phyloP scores from a whole-genome alignment of 2,113 vertebrate species.

The Barbus barbus region DNA sequence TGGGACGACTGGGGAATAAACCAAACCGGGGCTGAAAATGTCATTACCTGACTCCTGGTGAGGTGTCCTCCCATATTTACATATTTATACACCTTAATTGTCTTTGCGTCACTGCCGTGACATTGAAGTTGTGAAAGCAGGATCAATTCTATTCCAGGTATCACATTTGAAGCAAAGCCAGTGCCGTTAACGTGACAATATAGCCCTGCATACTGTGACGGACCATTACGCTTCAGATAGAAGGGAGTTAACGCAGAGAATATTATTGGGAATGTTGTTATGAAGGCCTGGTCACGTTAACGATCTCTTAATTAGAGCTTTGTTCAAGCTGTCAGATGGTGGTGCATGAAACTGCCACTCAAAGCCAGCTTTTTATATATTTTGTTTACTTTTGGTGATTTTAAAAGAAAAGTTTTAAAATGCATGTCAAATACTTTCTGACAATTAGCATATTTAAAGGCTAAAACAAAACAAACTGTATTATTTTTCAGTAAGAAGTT shows the following conservation, averaged over 20 bases:
- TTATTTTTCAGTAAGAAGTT: not conserved
- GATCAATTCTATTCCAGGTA: conserved; percentile 24
- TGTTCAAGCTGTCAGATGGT: not conserved
- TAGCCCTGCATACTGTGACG: conserved; percentile 14
- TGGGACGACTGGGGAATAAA: conserved; percentile 77
- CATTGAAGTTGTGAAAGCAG: conserved; percentile 66
- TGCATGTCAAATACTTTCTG: not conserved
- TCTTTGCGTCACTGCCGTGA: conserved; percentile 74
- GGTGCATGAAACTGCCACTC: not conserved
- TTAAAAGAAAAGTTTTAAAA: not conserved
- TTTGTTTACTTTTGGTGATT: not conserved
- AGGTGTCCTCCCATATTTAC: conserved; percentile 77
- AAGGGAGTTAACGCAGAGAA: conserved; percentile 16
- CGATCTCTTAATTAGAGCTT: conserved; percentile 25
- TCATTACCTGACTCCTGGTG: conserved; percentile 71
- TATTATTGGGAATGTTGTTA: conserved; percentile 29
- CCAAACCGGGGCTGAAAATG: conserved; percentile 78
- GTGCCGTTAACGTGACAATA: conserved; percentile 6
- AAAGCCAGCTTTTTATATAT: not conserved
- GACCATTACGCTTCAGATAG: conserved; percentile 33
- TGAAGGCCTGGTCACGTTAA: conserved; percentile 30
- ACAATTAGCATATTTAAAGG: not conserved
- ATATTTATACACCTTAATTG: conserved; percentile 81
- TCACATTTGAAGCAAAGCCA: conserved; percentile 26
- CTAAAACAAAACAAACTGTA: not conserved